Evolutionary conservation across 2,113 vertebrate genomes (phyloP).

Genomic region (Opisthocomus hoazin): DNA sequence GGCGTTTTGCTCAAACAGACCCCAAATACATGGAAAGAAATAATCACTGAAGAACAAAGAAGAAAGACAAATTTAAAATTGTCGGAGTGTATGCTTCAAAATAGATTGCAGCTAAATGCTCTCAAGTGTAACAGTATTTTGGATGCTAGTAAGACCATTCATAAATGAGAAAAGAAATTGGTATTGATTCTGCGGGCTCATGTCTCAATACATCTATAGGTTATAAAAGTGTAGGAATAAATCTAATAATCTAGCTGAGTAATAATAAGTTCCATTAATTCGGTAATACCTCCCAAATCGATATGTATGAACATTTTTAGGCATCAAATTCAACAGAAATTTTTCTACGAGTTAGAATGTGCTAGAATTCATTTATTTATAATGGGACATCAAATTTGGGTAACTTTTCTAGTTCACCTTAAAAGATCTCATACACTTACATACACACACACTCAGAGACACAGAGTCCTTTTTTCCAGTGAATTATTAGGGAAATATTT

Average conservation of each 20-base stretch:
- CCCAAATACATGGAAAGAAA: not conserved
- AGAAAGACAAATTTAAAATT: not conserved
- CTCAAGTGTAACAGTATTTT: not conserved
- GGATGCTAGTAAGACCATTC: not conserved
- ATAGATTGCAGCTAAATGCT: not conserved
- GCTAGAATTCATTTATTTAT: constrained; percentile 1
- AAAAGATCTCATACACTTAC: not conserved
- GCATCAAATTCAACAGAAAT: not conserved
- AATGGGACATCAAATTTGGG: not conserved
- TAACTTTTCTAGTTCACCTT: not conserved
- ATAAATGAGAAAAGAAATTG: constrained; percentile 44
- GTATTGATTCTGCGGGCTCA: constrained; percentile 32
- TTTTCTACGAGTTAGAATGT: not conserved
- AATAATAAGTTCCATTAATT: constrained; percentile 40
- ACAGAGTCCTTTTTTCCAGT: not conserved
- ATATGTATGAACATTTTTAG: not conserved
- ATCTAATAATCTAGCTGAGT: constrained; percentile 22
- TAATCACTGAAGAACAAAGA: not conserved
- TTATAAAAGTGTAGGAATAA: constrained; percentile 18
- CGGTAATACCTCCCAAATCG: not conserved
- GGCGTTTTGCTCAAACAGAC: not conserved
- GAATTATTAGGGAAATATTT: not conserved
- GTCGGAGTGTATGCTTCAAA: not conserved
- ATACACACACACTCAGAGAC: not conserved
- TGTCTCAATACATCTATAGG: constrained; percentile 11